Evolutionary conservation across 1,140 invertebrate genomes (phyloP).

Genomic region (Pachypeltis micranthus): DNA sequence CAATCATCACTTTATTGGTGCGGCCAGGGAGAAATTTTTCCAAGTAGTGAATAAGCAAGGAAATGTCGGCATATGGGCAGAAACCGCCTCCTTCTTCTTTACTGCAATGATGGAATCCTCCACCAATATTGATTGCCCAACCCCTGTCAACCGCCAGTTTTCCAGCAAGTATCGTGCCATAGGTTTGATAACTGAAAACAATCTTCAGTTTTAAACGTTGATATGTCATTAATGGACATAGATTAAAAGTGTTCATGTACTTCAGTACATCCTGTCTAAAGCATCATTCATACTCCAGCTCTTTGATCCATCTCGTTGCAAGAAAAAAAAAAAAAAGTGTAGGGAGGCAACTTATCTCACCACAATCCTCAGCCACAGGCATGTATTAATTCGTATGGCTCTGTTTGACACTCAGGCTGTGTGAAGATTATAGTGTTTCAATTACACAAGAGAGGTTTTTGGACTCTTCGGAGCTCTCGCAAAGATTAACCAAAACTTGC

Average conservation of each 20-base stretch:
- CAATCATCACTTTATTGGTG: constrained; percentile 63
- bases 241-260: neutral
- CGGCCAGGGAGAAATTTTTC: constrained; percentile 41
- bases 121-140: constrained; percentile 84
- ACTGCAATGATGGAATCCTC: constrained; percentile 76
- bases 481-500: too few relatives aligned
- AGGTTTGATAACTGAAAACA: constrained; percentile 59
- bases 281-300: neutral
- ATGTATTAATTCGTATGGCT: too few relatives aligned
- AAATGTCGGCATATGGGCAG: constrained; percentile 81
- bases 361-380: too few relatives aligned
- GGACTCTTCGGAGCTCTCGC: too few relatives aligned
- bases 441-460: too few relatives aligned
- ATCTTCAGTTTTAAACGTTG: too few relatives aligned
- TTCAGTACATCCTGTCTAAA: neutral
- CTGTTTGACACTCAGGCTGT: too few relatives aligned
- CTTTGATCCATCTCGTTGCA: neutral
- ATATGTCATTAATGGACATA: neutral
- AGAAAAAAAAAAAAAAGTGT: neutral
- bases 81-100: constrained; percentile 64
- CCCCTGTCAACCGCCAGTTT: constrained; percentile 65
- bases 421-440: too few relatives aligned
- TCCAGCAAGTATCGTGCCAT: constrained; percentile 67
- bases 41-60: constrained; percentile 56
- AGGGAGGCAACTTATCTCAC: neutral